phyloP scores from a whole-genome alignment of 2,113 vertebrate species.

The Erinaceus europaeus region DNA sequence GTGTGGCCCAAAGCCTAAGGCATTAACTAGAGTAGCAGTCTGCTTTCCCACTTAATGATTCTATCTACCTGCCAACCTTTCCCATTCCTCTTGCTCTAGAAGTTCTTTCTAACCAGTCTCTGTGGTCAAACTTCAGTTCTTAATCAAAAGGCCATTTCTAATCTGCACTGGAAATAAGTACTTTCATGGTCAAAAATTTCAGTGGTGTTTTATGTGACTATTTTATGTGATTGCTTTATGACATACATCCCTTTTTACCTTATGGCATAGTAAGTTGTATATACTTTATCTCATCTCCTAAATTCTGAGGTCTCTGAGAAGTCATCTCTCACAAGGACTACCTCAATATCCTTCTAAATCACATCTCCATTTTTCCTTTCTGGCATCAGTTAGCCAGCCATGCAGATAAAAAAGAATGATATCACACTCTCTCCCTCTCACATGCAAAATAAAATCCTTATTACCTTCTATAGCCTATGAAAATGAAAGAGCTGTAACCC shows the following conservation, averaged over 20 bases:
- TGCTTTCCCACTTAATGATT: neutral
- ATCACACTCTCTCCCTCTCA: no score
- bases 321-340: neutral
- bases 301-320: neutral
- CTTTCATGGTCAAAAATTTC: neutral
- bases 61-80: neutral
- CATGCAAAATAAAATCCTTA: neutral
- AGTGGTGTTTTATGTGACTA: neutral
- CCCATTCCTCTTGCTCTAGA: neutral
- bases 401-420: no score
- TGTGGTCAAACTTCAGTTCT: neutral
- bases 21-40: neutral
- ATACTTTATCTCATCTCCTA: neutral
- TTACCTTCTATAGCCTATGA: neutral
- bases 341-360: neutral
- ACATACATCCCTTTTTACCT: neutral
- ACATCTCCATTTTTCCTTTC: neutral
- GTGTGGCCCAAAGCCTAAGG: neutral
- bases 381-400: neutral
- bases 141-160: neutral
- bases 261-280: neutral
- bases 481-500: neutral
- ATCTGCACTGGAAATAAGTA: neutral
- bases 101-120: neutral
- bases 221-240: neutral